Percentiles rank a stretch among this genome's conserved stretches.
phyloP scores from a whole-genome alignment of 2,113 vertebrate species.

The Clinocottus analis region DNA sequence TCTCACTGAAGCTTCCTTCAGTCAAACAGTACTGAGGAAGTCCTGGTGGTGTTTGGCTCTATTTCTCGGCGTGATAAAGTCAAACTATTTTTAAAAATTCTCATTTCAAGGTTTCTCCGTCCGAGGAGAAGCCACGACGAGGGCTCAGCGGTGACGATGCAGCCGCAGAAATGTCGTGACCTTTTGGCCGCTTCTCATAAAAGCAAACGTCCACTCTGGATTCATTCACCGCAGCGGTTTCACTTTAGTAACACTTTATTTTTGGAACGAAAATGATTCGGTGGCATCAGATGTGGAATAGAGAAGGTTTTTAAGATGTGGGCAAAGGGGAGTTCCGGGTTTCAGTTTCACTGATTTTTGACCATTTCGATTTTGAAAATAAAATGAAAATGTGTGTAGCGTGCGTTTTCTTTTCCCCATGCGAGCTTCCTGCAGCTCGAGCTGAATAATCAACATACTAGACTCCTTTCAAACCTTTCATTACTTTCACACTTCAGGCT shows the following conservation, averaged over 20 bases:
- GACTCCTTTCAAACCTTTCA: neutral
- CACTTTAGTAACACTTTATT: neutral
- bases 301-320: neutral
- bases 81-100: no score
- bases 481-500: conserved; percentile 14
- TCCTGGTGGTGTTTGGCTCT: neutral
- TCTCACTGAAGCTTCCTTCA: neutral
- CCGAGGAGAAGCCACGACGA: neutral
- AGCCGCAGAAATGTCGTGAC: neutral
- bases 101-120: neutral
- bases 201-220: conserved; percentile 7
- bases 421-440: neutral
- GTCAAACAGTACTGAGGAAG: neutral
- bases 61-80: neutral
- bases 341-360: conserved; percentile 24
- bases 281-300: conserved; percentile 11
- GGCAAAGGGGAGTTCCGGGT: neutral
- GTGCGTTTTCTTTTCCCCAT: neutral
- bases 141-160: neutral
- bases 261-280: neutral
- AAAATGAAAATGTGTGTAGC: neutral
- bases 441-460: neutral
- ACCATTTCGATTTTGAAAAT: neutral
- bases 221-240: conserved; percentile 23
- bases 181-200: neutral